A percentile compares a stretch with the other conserved stretches of the same genome.
phyloP scores from a whole-genome alignment of 2,797 vertebrate genomes.

The Myotis findleyi region DNA sequence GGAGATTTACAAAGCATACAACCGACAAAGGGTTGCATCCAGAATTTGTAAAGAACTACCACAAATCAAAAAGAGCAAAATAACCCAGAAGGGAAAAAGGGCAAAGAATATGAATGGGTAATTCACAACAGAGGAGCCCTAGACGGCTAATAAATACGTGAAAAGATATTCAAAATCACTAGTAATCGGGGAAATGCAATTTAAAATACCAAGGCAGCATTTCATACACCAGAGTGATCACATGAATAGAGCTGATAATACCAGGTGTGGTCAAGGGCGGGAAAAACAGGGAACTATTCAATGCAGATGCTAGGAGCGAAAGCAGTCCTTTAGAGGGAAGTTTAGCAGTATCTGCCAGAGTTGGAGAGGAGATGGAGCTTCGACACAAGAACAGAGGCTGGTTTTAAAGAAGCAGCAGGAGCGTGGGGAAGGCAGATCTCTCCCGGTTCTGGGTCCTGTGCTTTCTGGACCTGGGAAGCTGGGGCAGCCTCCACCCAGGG shows the following conservation, averaged over 20 bases:
- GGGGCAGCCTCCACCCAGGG: not conserved
- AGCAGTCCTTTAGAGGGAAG: not conserved
- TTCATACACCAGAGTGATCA: not conserved
- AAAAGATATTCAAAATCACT: not conserved
- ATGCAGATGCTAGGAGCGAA: not conserved
- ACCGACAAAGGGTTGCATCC: not conserved
- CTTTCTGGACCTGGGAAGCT: not conserved
- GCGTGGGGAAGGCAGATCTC: not conserved
- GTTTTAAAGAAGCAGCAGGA: not conserved
- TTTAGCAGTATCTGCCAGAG: not conserved
- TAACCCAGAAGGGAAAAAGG: not conserved
- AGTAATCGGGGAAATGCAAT: not conserved
- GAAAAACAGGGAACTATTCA: not conserved
- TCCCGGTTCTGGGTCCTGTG: not conserved
- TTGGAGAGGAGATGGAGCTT: not conserved
- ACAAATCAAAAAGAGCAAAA: slow-evolving; percentile 10
- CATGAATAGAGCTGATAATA: not conserved
- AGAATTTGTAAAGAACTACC: slow-evolving; percentile 9
- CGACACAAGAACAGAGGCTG: too few relatives aligned
- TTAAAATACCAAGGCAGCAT: not conserved
- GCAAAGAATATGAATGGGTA: not conserved
- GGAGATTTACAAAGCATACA: slow-evolving; percentile 8
- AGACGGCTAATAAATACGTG: not conserved
- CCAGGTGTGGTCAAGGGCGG: not conserved
- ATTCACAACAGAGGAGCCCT: not conserved